Evolutionary conservation across 2,797 vertebrate genomes (phyloP).

Genomic region (Ctenopoma multispine): DNA sequence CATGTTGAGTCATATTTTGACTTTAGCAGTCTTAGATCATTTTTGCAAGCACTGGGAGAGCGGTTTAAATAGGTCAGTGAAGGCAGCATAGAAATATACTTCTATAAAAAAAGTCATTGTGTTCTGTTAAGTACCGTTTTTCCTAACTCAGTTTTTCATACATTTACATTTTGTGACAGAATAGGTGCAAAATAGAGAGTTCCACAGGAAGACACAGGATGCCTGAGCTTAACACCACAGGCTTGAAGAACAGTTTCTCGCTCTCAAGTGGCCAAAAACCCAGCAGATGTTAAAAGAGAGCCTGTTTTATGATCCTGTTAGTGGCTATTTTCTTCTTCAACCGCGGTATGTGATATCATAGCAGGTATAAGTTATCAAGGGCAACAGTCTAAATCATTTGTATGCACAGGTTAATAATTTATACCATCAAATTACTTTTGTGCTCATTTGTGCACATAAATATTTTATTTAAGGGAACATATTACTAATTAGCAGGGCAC

Average conservation of each 20-base stretch:
- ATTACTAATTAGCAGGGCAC: constrained; percentile 13
- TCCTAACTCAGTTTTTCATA: neutral
- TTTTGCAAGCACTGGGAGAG: constrained; percentile 12
- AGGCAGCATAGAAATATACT: constrained; percentile 12
- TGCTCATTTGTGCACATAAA: constrained; percentile 4
- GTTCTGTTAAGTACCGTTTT: neutral
- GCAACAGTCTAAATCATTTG: constrained; percentile 16
- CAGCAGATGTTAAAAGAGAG: too few relatives aligned
- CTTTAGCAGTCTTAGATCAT: constrained; percentile 67
- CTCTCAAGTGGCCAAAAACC: too few relatives aligned
- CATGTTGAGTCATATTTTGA: constrained; percentile 68
- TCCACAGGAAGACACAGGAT: too few relatives aligned
- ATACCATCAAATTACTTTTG: constrained; percentile 16
- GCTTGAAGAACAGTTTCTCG: too few relatives aligned
- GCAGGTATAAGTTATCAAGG: neutral
- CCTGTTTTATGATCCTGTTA: neutral
- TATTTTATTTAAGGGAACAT: constrained; percentile 22
- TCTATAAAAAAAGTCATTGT: neutral
- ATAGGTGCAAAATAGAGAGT: neutral
- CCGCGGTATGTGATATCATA: neutral
- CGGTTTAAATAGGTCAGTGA: constrained; percentile 37
- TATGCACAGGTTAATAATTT: constrained; percentile 19
- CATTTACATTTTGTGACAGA: neutral
- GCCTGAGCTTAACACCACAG: too few relatives aligned
- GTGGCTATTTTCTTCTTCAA: neutral